Conservation (phyloP, 1,140 invertebrate genomes). For the Cecropterus lyciades region DNA sequence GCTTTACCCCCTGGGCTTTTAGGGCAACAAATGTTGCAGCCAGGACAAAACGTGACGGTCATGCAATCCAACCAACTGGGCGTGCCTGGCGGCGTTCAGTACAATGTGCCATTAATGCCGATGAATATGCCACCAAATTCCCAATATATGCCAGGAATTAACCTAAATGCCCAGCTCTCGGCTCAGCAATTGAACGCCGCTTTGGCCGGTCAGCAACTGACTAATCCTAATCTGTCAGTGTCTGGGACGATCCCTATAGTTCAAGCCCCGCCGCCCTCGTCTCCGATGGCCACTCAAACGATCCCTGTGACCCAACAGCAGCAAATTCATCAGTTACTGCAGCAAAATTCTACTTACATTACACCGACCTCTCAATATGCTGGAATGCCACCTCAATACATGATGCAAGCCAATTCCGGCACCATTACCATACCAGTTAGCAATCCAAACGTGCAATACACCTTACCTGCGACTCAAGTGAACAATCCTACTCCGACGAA, state of each 20-base stretch:
- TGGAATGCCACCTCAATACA: slow-evolving; percentile 66
- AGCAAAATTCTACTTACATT: slow-evolving; percentile 62
- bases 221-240: slow-evolving; percentile 60
- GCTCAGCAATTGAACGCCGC: slow-evolving; percentile 76
- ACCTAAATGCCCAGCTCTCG: slow-evolving; percentile 71
- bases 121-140: slow-evolving; percentile 73
- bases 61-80: slow-evolving; percentile 75
- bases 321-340: slow-evolving; percentile 66
- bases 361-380: slow-evolving; percentile 69
- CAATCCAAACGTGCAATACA: slow-evolving; percentile 66
- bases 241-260: slow-evolving; percentile 74
- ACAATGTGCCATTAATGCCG: slow-evolving; percentile 74
- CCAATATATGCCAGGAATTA: slow-evolving; percentile 73
- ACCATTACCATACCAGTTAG: slow-evolving; percentile 58
- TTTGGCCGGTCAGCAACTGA: slow-evolving; percentile 63
- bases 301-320: slow-evolving; percentile 56
- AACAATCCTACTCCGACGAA: slow-evolving; percentile 52
- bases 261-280: slow-evolving; percentile 62
- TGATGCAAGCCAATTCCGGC: slow-evolving; percentile 67
- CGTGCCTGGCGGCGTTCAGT: slow-evolving; percentile 70
- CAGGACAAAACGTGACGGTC: slow-evolving; percentile 74
- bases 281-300: slow-evolving; percentile 61
- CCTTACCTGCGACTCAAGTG: slow-evolving; percentile 54
- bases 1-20: slow-evolving; percentile 61
- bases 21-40: slow-evolving; percentile 68